These are phyloP conservation scores for Horisme vitalbata DNA, from an alignment of 2,888 invertebrate genomes.

Conservation along the genomic window DNA sequence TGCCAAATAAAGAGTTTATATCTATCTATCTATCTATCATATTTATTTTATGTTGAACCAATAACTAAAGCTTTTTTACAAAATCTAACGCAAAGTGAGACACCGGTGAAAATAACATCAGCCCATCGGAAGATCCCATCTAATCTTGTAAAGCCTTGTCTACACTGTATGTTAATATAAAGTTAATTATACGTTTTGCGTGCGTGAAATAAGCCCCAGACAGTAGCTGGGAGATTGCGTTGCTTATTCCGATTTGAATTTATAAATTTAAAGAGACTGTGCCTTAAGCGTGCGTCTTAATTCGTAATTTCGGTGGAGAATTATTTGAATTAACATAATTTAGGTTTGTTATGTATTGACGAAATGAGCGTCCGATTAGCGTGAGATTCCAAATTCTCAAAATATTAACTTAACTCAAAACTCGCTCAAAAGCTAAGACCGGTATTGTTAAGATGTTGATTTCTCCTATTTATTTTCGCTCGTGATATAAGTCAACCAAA, in stretches of 20 bases:
- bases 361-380: too few species aligned
- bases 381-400: too few species aligned
- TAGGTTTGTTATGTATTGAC: too few species aligned
- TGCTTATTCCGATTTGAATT: slow-evolving; percentile 49
- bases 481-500: too few species aligned
- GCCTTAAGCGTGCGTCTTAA: slow-evolving; percentile 26
- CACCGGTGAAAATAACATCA: neutral
- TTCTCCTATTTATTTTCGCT: too few species aligned
- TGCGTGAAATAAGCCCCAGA: slow-evolving; percentile 64
- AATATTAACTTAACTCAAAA: too few species aligned
- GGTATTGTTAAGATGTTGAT: too few species aligned
- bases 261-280: slow-evolving; percentile 44
- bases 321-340: slow-evolving; percentile 10
- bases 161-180: slow-evolving; percentile 62
- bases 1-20: too few species aligned
- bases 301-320: slow-evolving; percentile 6
- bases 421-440: too few species aligned
- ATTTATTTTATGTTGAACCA: neutral
- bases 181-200: slow-evolving; percentile 74
- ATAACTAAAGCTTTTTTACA: neutral
- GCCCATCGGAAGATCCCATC: slow-evolving; percentile 46
- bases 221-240: slow-evolving; percentile 50
- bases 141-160: slow-evolving; percentile 48
- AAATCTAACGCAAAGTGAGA: neutral
- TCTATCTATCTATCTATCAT: too few species aligned